Evolutionary conservation across 1,140 invertebrate species (phyloP), one percentile per base, ranked within the genome.

Genomic region (Psix sp.): DNA sequence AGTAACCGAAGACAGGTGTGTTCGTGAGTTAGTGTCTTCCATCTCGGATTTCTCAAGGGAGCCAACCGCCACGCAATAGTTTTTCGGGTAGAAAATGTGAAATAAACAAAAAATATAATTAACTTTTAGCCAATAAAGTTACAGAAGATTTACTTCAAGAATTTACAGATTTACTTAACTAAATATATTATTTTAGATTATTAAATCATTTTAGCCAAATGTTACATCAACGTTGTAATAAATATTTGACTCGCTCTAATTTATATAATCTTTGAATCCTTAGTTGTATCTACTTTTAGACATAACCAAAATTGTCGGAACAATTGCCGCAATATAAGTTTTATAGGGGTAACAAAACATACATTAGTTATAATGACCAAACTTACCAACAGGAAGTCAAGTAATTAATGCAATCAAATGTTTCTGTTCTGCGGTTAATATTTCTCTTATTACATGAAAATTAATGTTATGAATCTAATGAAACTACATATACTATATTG

Each of bases 61-160:
- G 38, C 14, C 15, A n/a, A n/a, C 7, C 49, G 16, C 33, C 39
- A 43, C 13, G 39, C 46, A 49, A 68, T 68, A 57, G 52, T 68
- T 68, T 68, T 59, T 59, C 42, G 46, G 10, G 29, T 46, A 14
- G 31, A 36, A 35, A 46, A 68, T 68, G 45, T 31, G 31, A 46
- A 68, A 59, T 68, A 68, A 67, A 68, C 63, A 68, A 68, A 68
- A 68, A 59, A 29, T 31, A 16, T 52, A 16, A 68, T 68, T 45
- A 68, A 59, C 45, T 68, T 68, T 68, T 68, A 49, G 42, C 43
- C 7, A 20, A 9, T 18, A 5, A 36, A 63, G 18, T 48, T 24
- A 35, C 14, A 21, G 17, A 39, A 11, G 31, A 33, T 9, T 33
- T 66, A 66, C 46, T 66, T 66, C 43, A 43, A 38, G 26, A 11